phyloP scores from a whole-genome alignment of 2,113 vertebrate genomes.

The Cavia aperea region DNA sequence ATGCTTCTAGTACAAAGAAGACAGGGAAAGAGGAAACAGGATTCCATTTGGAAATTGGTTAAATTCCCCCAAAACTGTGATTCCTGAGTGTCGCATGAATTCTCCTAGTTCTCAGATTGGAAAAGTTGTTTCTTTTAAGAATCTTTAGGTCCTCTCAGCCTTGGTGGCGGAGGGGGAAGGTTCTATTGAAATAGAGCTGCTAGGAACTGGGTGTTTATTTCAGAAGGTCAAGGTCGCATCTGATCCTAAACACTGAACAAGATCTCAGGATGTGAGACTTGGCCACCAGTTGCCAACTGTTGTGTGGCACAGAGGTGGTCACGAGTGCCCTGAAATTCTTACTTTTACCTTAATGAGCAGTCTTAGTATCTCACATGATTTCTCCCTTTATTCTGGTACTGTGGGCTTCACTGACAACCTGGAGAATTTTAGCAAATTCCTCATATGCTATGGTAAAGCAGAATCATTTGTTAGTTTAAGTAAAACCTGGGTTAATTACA shows the following conservation, averaged over 20 bases:
- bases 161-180: background rate
- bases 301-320: background rate
- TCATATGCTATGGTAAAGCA: background rate
- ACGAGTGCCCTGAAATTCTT: background rate
- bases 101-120: background rate
- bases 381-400: background rate
- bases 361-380: background rate
- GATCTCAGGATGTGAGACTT: background rate
- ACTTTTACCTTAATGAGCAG: background rate
- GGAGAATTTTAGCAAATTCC: background rate
- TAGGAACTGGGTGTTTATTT: background rate
- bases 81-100: background rate
- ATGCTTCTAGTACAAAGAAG: background rate
- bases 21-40: background rate
- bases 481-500: conserved; percentile 48
- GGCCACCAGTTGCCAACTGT: background rate
- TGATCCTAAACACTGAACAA: background rate
- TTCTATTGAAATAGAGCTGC: background rate
- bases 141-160: background rate
- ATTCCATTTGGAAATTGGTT: background rate
- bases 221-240: background rate
- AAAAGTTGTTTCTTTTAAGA: background rate
- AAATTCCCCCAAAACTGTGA: background rate
- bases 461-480: conserved; percentile 27
- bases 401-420: background rate